phyloP scores from a whole-genome alignment of 2,113 vertebrate species.

The Thomomys bottae region DNA sequence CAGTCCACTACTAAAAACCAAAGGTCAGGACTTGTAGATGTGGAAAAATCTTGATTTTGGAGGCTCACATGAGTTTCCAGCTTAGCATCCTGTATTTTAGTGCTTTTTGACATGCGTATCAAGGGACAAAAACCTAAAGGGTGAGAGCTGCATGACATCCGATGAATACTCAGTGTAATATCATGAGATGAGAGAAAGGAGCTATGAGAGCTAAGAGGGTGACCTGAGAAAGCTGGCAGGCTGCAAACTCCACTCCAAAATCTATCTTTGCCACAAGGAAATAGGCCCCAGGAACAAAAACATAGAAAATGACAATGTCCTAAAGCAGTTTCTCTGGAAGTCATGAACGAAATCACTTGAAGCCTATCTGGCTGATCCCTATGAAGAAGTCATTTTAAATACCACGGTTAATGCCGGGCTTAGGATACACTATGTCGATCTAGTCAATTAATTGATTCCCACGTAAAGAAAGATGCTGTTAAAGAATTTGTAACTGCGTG shows the following conservation, averaged over 20 bases:
- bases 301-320: background rate
- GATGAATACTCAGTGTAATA: background rate
- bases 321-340: conserved; percentile 9
- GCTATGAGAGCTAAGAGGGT: background rate
- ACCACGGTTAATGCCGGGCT: background rate
- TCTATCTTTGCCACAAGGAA: background rate
- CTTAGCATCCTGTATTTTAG: background rate
- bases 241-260: background rate
- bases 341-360: conserved; percentile 2
- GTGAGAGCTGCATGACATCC: background rate
- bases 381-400: conserved; percentile 26
- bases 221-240: background rate
- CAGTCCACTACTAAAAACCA: background rate
- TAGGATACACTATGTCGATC: background rate
- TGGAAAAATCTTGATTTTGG: background rate
- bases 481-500: background rate
- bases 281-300: background rate
- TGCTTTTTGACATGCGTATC: too few species aligned
- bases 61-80: background rate
- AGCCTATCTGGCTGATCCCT: background rate
- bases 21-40: background rate
- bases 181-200: background rate
- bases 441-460: background rate
- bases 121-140: background rate
- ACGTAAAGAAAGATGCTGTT: background rate